A percentile compares a stretch with the other conserved stretches of the same genome.
These are phyloP conservation scores for Doris montereyensis DNA, from an alignment of 2,888 invertebrate species.

Conservation along the genomic window DNA sequence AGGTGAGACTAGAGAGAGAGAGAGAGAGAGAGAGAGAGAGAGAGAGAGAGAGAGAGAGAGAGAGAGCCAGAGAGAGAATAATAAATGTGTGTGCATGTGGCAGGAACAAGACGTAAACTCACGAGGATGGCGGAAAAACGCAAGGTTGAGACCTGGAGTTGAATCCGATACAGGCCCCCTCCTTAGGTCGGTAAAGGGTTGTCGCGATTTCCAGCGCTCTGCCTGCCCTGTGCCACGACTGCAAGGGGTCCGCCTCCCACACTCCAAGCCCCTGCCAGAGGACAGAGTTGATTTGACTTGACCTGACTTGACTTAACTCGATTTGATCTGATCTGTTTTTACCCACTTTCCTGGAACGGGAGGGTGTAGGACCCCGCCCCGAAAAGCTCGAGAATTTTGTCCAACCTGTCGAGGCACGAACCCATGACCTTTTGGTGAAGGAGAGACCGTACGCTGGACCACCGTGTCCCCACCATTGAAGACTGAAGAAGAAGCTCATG, in stretches of 20 bases:
- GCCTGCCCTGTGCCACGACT: constrained; percentile 29
- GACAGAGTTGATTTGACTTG: not conserved
- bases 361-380: too few species aligned
- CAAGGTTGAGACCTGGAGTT: constrained; percentile 73
- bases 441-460: too few species aligned
- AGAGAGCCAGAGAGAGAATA: not conserved
- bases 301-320: not conserved
- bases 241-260: constrained; percentile 45
- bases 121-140: too few species aligned
- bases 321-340: not conserved
- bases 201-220: constrained; percentile 62
- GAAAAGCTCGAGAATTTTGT: too few species aligned
- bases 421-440: too few species aligned
- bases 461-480: too few species aligned
- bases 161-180: constrained; percentile 72
- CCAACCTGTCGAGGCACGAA: too few species aligned
- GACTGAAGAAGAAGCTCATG: too few species aligned
- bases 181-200: constrained; percentile 67
- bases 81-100: too few species aligned
- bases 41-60: not conserved
- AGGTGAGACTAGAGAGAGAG: not conserved
- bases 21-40: not conserved
- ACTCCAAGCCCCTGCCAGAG: constrained; percentile 50
- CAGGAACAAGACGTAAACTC: too few species aligned
- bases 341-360: too few species aligned